phyloP scores from a whole-genome alignment of 2,888 invertebrate genomes.

The Oscheius sp. region DNA sequence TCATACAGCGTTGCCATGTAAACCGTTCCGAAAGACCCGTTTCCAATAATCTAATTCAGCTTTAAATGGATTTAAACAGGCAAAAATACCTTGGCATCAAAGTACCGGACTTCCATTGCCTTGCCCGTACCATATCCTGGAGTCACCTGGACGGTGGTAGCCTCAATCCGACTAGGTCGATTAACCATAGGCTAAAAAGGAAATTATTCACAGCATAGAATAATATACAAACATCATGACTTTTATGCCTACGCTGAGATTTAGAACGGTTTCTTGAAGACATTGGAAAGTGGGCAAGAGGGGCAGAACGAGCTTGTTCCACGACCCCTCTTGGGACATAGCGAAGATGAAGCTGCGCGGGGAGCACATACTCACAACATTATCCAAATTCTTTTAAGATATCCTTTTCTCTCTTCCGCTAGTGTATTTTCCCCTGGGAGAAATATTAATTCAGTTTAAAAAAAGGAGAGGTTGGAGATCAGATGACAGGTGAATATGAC shows the following conservation, averaged over 20 bases:
- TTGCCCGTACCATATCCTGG: constrained; percentile 32
- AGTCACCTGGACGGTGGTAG: constrained; percentile 27
- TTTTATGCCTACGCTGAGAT: constrained; percentile 10
- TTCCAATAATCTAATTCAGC: constrained; percentile 43
- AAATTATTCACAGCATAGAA: background rate
- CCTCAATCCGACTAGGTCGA: constrained; percentile 29
- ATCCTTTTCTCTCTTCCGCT: too few species aligned
- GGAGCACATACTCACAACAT: constrained; percentile 29
- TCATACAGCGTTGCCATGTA: constrained; percentile 45
- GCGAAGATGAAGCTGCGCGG: constrained; percentile 32
- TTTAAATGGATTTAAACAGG: background rate
- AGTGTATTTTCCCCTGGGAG: background rate
- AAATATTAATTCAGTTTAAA: background rate
- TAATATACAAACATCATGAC: constrained; percentile 1
- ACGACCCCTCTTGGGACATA: constrained; percentile 34
- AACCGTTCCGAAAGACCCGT: constrained; percentile 48
- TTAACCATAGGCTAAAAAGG: constrained; percentile 29
- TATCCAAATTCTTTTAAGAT: background rate
- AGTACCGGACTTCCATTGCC: constrained; percentile 27
- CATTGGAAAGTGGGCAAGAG: constrained; percentile 16
- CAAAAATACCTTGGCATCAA: constrained; percentile 27
- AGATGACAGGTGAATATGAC: too few species aligned
- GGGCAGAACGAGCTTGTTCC: constrained; percentile 27
- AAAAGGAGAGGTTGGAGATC: too few species aligned
- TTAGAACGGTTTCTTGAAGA: constrained; percentile 31